phyloP scores from a whole-genome alignment of 2,797 vertebrate genomes.

The Champsocephalus esox region DNA sequence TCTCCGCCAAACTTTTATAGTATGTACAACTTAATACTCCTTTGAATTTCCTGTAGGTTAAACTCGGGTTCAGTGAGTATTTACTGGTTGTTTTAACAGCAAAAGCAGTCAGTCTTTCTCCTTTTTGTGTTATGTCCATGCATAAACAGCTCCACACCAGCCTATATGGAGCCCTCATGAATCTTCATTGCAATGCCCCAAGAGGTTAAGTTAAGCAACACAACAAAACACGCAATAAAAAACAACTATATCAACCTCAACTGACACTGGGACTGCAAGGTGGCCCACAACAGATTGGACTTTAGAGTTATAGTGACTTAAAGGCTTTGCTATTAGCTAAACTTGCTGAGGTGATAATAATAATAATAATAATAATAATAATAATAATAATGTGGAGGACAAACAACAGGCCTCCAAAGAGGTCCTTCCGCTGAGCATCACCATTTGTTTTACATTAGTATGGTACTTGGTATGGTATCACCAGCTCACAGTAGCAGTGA shows the following conservation, averaged over 20 bases:
- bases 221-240: conserved; percentile 50
- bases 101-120: conserved; percentile 30
- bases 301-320: neutral
- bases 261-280: conserved; percentile 4
- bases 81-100: conserved; percentile 49
- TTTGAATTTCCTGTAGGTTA: conserved; percentile 32
- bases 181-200: conserved; percentile 51
- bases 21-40: conserved; percentile 6
- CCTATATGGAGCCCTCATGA: conserved; percentile 59
- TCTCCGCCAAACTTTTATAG: conserved; percentile 36
- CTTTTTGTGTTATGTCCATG: conserved; percentile 41
- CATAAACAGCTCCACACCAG: conserved; percentile 54
- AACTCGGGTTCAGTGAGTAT: conserved; percentile 12
- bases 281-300: neutral
- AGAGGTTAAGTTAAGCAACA: conserved; percentile 53
- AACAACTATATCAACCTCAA: conserved; percentile 12
- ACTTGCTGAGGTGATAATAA: neutral
- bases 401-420: neutral
- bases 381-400: neutral
- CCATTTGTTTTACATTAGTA: neutral
- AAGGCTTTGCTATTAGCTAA: conserved; percentile 3
- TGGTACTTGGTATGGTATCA: neutral
- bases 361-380: too few relatives aligned
- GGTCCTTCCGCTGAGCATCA: neutral
- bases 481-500: conserved; percentile 9